A percentile compares a stretch with the other conserved stretches of the same genome.
Evolutionary conservation across 2,888 invertebrate species (phyloP).

Genomic region (Drosophila macrospina): DNA sequence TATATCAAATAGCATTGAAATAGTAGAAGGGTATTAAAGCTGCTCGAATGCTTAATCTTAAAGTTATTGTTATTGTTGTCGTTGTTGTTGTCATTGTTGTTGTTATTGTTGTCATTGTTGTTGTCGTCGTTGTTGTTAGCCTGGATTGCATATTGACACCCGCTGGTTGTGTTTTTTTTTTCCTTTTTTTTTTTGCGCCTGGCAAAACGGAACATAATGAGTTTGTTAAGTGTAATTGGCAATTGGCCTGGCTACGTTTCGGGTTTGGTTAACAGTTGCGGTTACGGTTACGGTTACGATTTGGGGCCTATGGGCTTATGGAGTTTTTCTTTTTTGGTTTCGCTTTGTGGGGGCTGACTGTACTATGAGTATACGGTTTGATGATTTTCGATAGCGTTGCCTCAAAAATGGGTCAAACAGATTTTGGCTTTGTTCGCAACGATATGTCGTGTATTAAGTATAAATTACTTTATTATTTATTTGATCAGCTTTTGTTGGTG

Average conservation of each 20-base stretch:
- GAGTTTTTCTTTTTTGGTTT: background rate
- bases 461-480: conserved; percentile 74
- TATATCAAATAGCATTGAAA: background rate
- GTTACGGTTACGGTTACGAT: too few species aligned
- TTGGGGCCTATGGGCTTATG: background rate
- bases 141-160: conserved; percentile 52
- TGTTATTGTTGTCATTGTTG: conserved; percentile 8
- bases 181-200: conserved; percentile 22
- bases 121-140: conserved; percentile 12
- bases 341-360: conserved; percentile 33
- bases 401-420: conserved; percentile 65
- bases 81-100: background rate
- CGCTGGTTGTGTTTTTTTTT: conserved; percentile 38
- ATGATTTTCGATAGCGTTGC: conserved; percentile 52
- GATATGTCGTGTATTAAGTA: conserved; percentile 65
- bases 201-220: conserved; percentile 71
- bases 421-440: conserved; percentile 50
- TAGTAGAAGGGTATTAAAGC: conserved; percentile 1
- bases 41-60: background rate
- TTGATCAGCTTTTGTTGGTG: conserved; percentile 39
- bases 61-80: conserved; percentile 4
- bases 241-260: conserved; percentile 48
- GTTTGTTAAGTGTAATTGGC: conserved; percentile 77
- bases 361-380: conserved; percentile 21
- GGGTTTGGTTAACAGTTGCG: conserved; percentile 14